Conservation (phyloP, 2,888 invertebrate species). For the Drosophila recens region DNA sequence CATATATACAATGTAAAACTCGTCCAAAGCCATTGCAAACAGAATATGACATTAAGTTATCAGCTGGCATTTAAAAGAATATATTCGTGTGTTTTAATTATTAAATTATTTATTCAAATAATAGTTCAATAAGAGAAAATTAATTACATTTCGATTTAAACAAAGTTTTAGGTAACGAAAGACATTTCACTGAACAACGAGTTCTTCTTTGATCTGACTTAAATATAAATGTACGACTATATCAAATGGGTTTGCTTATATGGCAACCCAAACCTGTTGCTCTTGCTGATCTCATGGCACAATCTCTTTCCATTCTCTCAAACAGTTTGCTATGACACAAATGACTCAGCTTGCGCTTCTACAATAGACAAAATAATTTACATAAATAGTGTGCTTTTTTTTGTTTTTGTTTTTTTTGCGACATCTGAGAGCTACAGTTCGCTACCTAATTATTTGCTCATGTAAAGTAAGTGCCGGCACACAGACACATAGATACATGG, state of each 20-base stretch:
- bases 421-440: constrained; percentile 38
- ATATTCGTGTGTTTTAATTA: not conserved
- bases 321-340: constrained; percentile 47
- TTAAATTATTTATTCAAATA: not conserved
- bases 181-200: not conserved
- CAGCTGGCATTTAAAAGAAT: not conserved
- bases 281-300: constrained; percentile 53
- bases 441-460: constrained; percentile 74
- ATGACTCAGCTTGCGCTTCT: constrained; percentile 47
- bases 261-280: constrained; percentile 49
- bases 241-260: constrained; percentile 19
- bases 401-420: constrained; percentile 15
- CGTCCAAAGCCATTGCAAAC: not conserved
- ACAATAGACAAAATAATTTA: constrained; percentile 47
- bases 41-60: not conserved
- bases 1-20: not conserved
- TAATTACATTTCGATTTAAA: not conserved
- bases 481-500: constrained; percentile 41
- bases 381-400: constrained; percentile 45
- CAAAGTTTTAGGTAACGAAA: not conserved
- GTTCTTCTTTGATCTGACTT: constrained; percentile 10
- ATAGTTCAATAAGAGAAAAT: not conserved
- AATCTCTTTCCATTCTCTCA: constrained; percentile 50
- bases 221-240: constrained; percentile 6
- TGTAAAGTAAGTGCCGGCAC: constrained; percentile 59